Percentiles rank a stretch among this genome's conserved stretches.
These are phyloP conservation scores for Amphipoea lucens DNA, from an alignment of 2,888 invertebrate genomes.

Conservation along the genomic window DNA sequence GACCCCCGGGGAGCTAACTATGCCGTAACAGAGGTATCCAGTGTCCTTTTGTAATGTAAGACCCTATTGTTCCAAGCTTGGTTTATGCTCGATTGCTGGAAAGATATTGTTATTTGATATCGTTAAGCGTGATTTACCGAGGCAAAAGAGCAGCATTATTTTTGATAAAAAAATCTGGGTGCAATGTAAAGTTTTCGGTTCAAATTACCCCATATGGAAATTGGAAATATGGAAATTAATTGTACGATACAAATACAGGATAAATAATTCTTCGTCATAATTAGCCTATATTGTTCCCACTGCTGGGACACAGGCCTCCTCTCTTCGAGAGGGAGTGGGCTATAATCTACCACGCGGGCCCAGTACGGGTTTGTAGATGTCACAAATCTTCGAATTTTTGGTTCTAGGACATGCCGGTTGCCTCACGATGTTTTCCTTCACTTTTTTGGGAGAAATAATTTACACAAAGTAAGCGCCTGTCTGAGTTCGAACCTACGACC, in stretches of 20 bases:
- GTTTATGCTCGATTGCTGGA: not conserved
- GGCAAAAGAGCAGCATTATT: not conserved
- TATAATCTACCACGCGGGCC: no score
- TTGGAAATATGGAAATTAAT: no score
- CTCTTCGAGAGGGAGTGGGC: no score
- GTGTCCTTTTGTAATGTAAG: constrained; percentile 34
- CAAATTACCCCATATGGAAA: not conserved
- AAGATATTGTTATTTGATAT: constrained; percentile 4
- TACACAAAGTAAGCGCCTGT: no score
- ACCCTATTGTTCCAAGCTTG: constrained; percentile 9
- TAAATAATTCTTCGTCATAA: not conserved
- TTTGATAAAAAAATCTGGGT: not conserved
- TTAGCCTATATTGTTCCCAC: no score
- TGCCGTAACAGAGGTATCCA: constrained; percentile 9
- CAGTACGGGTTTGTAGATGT: no score
- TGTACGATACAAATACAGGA: not conserved
- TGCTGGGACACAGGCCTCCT: no score
- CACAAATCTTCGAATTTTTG: no score
- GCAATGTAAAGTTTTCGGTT: not conserved
- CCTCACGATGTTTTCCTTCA: no score
- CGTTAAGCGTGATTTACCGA: not conserved
- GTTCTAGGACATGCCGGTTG: no score
- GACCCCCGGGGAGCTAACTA: constrained; percentile 33
- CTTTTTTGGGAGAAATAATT: no score
- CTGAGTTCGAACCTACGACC: no score